Evolutionary conservation across 30 jellyfish, hydroid and myxozoan genomes (phyloP).

Genomic region (Rhopilema esculentum): DNA sequence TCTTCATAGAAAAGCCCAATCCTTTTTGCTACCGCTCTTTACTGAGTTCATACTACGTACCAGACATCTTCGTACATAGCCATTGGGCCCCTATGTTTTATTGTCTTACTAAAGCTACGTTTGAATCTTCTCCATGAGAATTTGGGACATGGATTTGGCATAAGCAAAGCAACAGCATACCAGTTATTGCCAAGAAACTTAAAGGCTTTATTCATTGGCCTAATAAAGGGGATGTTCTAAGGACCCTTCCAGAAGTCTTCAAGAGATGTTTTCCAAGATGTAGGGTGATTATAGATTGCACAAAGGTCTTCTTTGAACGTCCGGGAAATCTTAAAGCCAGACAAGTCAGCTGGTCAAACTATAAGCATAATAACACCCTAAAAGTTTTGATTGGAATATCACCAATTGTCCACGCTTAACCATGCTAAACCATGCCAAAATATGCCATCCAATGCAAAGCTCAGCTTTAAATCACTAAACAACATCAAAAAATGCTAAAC

Average conservation of each 20-base stretch:
- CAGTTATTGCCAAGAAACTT: background rate
- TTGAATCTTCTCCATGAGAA: background rate
- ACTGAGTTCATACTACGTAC: too few relatives aligned
- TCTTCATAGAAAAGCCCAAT: too few relatives aligned
- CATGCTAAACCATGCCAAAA: too few relatives aligned
- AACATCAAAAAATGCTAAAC: too few relatives aligned
- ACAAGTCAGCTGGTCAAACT: constrained; percentile 32
- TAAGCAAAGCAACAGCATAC: background rate
- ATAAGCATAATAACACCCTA: constrained; percentile 25
- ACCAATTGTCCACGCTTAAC: too few relatives aligned
- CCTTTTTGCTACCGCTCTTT: too few relatives aligned
- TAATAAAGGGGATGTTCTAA: constrained; percentile 2
- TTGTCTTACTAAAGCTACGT: too few relatives aligned
- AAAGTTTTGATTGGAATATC: background rate
- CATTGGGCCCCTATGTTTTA: too few relatives aligned
- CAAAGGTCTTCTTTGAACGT: constrained; percentile 22
- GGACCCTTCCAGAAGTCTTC: constrained; percentile 1
- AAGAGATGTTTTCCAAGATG: constrained; percentile 5
- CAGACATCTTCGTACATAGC: too few relatives aligned
- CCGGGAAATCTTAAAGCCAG: constrained; percentile 13
- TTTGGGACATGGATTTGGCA: background rate
- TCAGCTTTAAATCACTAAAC: too few relatives aligned
- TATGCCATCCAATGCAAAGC: too few relatives aligned
- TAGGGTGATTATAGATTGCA: constrained; percentile 31
- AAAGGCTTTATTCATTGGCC: background rate